Base-by-base conservation (phyloP, 2,797 vertebrate genomes). In the Knipowitschia caucasica region DNA sequence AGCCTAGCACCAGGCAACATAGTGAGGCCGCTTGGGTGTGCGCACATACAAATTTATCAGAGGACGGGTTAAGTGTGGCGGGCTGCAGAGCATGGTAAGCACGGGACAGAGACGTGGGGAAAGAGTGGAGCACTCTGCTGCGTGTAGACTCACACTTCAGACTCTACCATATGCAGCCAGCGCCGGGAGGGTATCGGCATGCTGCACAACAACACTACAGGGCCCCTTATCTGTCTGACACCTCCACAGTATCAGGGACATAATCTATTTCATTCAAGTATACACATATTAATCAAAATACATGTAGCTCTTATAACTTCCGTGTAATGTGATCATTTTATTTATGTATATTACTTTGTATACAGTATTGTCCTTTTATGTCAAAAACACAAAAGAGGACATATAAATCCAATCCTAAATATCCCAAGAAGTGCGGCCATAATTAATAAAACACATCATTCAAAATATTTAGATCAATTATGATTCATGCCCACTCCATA, bases 1-100 rank as follows among this genome's bases (percentile, higher is more conserved):
- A 86, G 85, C 81, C 84, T 83, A 88, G 86, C 83, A 84, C 68
- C 56, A 64, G 67, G 73, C 77, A 84, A 68, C 67, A 71, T 77
- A 82, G 78, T 76, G 68, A 76, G 81, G 80, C 76, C 80, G 81
- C 81, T 78, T 77, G 59, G 72, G 65, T 72, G 56, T 59, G 51
- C 49, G 26, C 54, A 62, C 57, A 61, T 36, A 44, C 33, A 79
- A 81, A 84, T 80, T 88, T 87, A 90, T 89, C 83, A 88, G 82
- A 76, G 78, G 83, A 81, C 84, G 82, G 73, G 81, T 80, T 89
- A 82, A 88, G 82, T 73, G 54, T 71, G 53, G 73, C 57, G 55
- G 67, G 67, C 75, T 69, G 81, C 33, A 39, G 67, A 67, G 87
- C 83, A 88, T 88, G 80, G 83, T 83, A 88, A 80, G 67, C 71